Percentiles rank a stretch among this genome's conserved stretches.
Evolutionary conservation across 2,113 vertebrate species (phyloP).

Genomic region (Gobio gobio): DNA sequence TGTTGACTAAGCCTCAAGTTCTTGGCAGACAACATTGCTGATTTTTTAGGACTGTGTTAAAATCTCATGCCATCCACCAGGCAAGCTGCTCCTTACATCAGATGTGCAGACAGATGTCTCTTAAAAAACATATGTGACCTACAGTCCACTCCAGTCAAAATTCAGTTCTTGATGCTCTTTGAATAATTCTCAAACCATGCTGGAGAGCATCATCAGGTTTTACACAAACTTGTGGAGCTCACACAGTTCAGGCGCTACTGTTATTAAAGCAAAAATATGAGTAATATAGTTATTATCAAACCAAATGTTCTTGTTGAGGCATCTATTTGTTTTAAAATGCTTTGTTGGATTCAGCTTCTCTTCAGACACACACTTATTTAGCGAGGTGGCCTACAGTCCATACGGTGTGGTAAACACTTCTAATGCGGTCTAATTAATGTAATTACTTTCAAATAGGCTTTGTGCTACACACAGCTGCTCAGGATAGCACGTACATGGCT

Average conservation of each 20-base stretch:
- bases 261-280: background rate
- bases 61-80: conserved; percentile 17
- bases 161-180: background rate
- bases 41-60: conserved; percentile 21
- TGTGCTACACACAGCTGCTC: conserved; percentile 31
- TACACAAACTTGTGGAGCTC: background rate
- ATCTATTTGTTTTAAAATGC: background rate
- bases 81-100: conserved; percentile 39
- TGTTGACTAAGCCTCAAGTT: conserved; percentile 13
- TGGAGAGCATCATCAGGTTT: background rate
- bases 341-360: background rate
- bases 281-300: background rate
- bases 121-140: background rate
- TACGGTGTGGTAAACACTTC: conserved; percentile 42
- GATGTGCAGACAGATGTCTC: conserved; percentile 49
- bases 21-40: conserved; percentile 9
- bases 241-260: background rate
- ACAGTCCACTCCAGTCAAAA: background rate
- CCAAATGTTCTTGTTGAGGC: background rate
- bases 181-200: background rate
- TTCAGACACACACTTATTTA: background rate
- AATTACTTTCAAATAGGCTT: conserved; percentile 55
- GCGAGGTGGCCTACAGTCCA: background rate
- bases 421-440: conserved; percentile 50
- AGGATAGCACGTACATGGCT: background rate